These are phyloP conservation scores for Sula dactylatra DNA, from an alignment of 2,113 vertebrate genomes.

Conservation along the genomic window DNA sequence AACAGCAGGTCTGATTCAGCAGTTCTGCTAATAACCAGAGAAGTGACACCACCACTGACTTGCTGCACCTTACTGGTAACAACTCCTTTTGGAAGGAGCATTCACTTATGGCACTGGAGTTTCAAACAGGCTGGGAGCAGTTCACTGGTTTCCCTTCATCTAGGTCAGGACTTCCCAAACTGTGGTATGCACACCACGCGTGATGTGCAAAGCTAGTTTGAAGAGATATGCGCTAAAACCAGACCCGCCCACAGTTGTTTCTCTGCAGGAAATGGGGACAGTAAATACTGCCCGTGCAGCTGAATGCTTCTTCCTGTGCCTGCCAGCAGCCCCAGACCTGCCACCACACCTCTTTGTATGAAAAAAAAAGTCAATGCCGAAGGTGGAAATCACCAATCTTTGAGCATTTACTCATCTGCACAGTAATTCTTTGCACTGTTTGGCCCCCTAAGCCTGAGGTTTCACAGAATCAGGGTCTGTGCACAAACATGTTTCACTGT, in stretches of 20 bases:
- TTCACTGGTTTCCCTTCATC: not conserved
- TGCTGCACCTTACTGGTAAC: not conserved
- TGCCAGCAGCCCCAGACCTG: not conserved
- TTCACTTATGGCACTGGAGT: not conserved
- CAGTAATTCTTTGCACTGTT: not conserved
- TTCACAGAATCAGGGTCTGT: not conserved
- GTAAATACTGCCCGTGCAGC: conserved; percentile 2
- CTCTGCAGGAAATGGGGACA: not conserved
- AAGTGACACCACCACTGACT: not conserved
- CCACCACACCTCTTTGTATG: not conserved
- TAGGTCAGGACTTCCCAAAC: not conserved
- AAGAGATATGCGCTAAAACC: not conserved
- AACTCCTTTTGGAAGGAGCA: not conserved
- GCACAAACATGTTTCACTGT: not conserved
- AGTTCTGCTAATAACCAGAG: not conserved
- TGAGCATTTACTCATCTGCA: not conserved
- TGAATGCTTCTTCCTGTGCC: not conserved
- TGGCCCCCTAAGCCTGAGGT: not conserved
- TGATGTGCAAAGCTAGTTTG: not conserved
- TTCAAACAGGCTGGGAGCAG: not conserved
- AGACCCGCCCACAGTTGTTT: not conserved
- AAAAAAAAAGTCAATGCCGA: not conserved
- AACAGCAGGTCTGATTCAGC: not conserved
- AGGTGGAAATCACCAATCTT: not conserved
- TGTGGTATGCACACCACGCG: not conserved